A percentile compares a stretch with the other conserved stretches of the same genome.
Evolutionary conservation across 2,113 vertebrate species (phyloP).

Genomic region (Mastomys natalensis): DNA sequence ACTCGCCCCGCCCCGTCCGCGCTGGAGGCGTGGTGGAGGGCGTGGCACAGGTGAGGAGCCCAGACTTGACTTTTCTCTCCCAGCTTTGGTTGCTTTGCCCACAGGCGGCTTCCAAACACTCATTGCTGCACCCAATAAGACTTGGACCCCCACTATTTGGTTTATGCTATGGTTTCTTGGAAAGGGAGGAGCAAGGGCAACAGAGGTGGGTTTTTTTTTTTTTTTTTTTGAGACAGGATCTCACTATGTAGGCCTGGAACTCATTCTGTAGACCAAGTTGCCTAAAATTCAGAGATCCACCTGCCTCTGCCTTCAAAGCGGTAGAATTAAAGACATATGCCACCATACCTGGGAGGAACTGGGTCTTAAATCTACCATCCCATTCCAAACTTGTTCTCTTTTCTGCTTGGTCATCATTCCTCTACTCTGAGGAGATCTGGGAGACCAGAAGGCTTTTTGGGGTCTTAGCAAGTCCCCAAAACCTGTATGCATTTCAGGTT

Average conservation of each 20-base stretch:
- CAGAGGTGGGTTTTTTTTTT: background rate
- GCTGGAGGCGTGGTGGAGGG: background rate
- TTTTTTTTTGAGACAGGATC: background rate
- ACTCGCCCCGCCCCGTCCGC: background rate
- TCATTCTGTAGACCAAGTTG: background rate
- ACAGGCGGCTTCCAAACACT: background rate
- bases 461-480: background rate
- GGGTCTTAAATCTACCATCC: background rate
- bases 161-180: background rate
- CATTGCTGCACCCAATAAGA: background rate
- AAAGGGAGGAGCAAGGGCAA: background rate
- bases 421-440: background rate
- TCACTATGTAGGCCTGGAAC: background rate
- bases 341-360: background rate
- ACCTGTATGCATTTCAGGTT: background rate
- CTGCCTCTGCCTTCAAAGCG: background rate
- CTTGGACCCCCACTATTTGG: background rate
- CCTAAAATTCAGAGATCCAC: background rate
- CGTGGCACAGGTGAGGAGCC: slow-evolving; percentile 54
- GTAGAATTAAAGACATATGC: too few relatives aligned
- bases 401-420: background rate
- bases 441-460: background rate
- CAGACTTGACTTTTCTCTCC: background rate
- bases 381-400: background rate
- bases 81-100: background rate